Conservation (phyloP, 2,888 invertebrate species). For the Lissocephala sabroskyi region DNA sequence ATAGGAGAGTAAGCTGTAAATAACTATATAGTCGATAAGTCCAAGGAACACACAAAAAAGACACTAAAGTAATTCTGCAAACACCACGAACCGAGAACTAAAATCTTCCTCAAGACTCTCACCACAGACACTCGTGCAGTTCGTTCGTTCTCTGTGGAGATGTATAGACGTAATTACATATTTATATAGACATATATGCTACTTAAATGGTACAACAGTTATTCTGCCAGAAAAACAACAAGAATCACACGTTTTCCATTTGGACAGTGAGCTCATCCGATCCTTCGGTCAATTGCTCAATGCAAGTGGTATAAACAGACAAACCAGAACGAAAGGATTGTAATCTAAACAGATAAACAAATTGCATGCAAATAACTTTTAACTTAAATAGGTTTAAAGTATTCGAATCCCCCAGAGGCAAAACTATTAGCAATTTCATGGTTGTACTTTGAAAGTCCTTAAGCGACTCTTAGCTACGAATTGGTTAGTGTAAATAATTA, state of each 20-base stretch:
- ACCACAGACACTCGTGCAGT: no score
- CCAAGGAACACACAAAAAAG: constrained; percentile 43
- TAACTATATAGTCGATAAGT: constrained; percentile 17
- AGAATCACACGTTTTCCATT: constrained; percentile 62
- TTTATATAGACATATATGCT: neutral
- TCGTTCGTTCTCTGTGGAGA: neutral
- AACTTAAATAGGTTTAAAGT: neutral
- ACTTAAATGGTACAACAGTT: constrained; percentile 37
- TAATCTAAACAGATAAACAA: constrained; percentile 3
- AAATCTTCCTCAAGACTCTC: neutral
- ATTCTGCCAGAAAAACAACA: constrained; percentile 55
- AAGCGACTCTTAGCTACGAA: constrained; percentile 16
- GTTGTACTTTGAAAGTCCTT: constrained; percentile 58
- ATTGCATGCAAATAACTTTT: constrained; percentile 7
- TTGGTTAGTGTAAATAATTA: constrained; percentile 22
- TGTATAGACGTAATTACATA: neutral
- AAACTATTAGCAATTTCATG: constrained; percentile 68
- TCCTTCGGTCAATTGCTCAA: constrained; percentile 43
- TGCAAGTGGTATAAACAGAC: constrained; percentile 16
- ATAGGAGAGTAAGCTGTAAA: constrained; percentile 32
- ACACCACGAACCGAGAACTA: constrained; percentile 1
- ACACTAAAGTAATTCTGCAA: constrained; percentile 27
- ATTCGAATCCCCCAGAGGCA: constrained; percentile 4
- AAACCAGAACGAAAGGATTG: neutral
- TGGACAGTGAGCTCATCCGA: constrained; percentile 57